Base-by-base conservation (phyloP, 2,888 invertebrate genomes). In the Ophion ventricosus region DNA sequence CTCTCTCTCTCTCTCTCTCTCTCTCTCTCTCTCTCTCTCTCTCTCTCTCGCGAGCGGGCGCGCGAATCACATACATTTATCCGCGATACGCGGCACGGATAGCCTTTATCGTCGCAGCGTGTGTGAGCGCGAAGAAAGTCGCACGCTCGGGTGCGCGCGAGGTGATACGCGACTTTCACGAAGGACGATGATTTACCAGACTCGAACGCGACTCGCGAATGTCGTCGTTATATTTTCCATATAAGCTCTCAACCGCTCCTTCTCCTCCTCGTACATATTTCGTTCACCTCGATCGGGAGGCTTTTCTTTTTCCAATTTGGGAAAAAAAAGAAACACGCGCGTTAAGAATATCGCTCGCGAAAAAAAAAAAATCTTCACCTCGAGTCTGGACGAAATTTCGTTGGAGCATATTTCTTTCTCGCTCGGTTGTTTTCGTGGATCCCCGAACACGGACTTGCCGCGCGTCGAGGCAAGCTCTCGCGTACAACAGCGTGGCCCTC, bases 121-220 rank as follows among this genome's bases (percentile, higher is more conserved):
- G 82, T 56, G 63, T 54, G 61, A 80, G 73, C 79, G 80, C 79
- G 84, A 73, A 83, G 78, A 86, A 75, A 84, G 57, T 81, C 73
- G 78, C 64, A 76, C 85, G 85, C 67, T 78, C 84, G 77, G 64
- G 74, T 66, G 76, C 66, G 76, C 66, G 81, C 57, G 43, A 73
- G 61, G 57, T 74, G 61, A 74, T 26, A 26, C 84, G 83, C 76
- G 87, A 87, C 87, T 87, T 87, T 87, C 87, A 87, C 81, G 79
- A 76, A 69, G 73, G 76, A 57, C 77, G 74, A 26, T 57, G 49
- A 76, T 64, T 49, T 54, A 63, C 43, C 76, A 26, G 64, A 63
- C 73, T 54, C 49, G 49, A 76, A 74, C 82, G 83, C 77, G 67
- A 35, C 43, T 76, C 57, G 61, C 57, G 61, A 29, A 2, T 17